These are phyloP conservation scores for Netelia fuscicornis DNA, from an alignment of 2,888 invertebrate genomes.

Conservation along the genomic window DNA sequence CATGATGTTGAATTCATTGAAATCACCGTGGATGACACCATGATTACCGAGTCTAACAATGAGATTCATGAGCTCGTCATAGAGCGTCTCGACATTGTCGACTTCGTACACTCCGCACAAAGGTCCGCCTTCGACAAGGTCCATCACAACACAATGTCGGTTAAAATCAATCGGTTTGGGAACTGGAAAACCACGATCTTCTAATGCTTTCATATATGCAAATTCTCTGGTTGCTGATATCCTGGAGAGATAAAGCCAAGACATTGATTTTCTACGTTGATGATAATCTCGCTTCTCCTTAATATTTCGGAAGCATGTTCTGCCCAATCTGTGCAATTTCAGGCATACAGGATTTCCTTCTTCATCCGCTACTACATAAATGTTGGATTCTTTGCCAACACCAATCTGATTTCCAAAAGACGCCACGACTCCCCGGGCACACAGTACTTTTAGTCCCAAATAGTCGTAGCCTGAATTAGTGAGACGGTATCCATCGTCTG, in stretches of 20 bases:
- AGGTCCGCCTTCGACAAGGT: slow-evolving; percentile 93
- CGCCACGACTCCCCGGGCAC: slow-evolving; percentile 90
- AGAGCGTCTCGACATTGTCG: slow-evolving; percentile 91
- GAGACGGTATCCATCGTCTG: slow-evolving; percentile 98
- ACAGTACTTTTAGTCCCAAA: slow-evolving; percentile 95
- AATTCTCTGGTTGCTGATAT: slow-evolving; percentile 99
- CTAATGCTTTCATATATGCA: slow-evolving; percentile 97
- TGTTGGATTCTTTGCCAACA: slow-evolving; percentile 99
- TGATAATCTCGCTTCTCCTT: slow-evolving; percentile 99
- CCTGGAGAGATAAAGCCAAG: slow-evolving; percentile 98
- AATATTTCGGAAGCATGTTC: slow-evolving; percentile 98
- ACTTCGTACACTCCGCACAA: slow-evolving; percentile 89
- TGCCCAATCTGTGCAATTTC: slow-evolving; percentile 96
- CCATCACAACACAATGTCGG: slow-evolving; percentile 98
- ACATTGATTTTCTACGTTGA: slow-evolving; percentile 93
- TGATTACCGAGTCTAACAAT: slow-evolving; percentile 96
- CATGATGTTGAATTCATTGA: slow-evolving; percentile 99
- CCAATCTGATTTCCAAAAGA: slow-evolving; percentile 99
- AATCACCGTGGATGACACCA: slow-evolving; percentile 99
- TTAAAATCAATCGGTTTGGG: slow-evolving; percentile 98
- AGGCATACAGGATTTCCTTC: slow-evolving; percentile 93
- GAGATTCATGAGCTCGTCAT: slow-evolving; percentile 97
- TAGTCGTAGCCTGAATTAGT: slow-evolving; percentile 99
- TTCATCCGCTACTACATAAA: slow-evolving; percentile 94
- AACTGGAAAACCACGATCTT: slow-evolving; percentile 96